These are phyloP conservation scores for Sinocyclocheilus anshuiensis DNA, from an alignment of 2,113 vertebrate species.

Conservation along the genomic window DNA sequence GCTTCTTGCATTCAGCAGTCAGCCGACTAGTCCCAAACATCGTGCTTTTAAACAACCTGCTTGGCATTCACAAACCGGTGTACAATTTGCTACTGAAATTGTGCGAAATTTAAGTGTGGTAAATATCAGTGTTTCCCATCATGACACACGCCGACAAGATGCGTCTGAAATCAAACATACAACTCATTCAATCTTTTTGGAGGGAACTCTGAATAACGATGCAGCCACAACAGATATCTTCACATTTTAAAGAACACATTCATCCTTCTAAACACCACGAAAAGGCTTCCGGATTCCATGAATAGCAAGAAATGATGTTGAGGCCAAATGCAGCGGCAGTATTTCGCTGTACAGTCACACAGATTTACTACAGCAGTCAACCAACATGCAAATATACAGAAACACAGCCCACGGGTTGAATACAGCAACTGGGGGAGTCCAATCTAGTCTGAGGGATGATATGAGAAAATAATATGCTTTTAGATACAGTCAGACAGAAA, in stretches of 20 bases:
- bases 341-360: constrained; percentile 15
- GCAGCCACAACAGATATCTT: constrained; percentile 23
- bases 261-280: not conserved
- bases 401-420: too few relatives aligned
- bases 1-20: not conserved
- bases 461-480: not conserved
- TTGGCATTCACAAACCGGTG: constrained; percentile 19
- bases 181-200: not conserved
- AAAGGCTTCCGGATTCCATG: constrained; percentile 21
- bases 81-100: constrained; percentile 31
- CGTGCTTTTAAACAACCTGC: too few relatives aligned
- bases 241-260: constrained; percentile 30
- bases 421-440: not conserved
- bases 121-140: constrained; percentile 35
- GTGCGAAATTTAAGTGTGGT: constrained; percentile 7
- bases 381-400: constrained; percentile 2
- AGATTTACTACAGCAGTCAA: constrained; percentile 18
- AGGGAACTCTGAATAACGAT: constrained; percentile 12
- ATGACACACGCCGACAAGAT: not conserved
- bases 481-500: not conserved
- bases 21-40: not conserved
- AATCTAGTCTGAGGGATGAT: not conserved
- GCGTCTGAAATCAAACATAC: constrained; percentile 3
- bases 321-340: constrained; percentile 13
- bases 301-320: constrained; percentile 47